These are phyloP conservation scores for Bicyclus anynana DNA, from an alignment of 1,140 invertebrate genomes.

Conservation along the genomic window DNA sequence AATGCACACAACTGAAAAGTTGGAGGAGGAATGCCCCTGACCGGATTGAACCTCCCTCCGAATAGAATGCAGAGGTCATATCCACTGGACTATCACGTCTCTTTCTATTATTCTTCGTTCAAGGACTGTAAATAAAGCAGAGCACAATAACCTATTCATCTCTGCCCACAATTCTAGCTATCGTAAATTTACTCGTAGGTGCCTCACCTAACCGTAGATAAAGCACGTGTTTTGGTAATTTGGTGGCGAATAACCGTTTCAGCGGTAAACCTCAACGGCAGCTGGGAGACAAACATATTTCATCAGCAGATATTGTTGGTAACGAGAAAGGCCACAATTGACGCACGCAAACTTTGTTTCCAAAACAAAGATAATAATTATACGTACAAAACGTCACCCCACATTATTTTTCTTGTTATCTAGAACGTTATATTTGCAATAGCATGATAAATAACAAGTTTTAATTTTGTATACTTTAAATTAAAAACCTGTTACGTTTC, in stretches of 20 bases:
- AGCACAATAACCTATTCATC: neutral
- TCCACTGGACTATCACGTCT: too few relatives aligned
- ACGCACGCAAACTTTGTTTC: constrained; percentile 9
- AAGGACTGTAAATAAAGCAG: too few relatives aligned
- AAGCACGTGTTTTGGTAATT: neutral
- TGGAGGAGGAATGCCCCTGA: too few relatives aligned
- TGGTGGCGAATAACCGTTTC: neutral
- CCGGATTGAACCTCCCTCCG: too few relatives aligned
- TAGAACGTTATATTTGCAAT: constrained; percentile 3
- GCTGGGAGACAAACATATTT: neutral
- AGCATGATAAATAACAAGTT: neutral
- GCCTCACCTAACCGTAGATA: neutral
- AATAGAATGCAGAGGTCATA: too few relatives aligned
- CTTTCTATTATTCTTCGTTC: too few relatives aligned
- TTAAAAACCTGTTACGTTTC: too few relatives aligned
- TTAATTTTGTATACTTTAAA: too few relatives aligned
- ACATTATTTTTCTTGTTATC: constrained; percentile 17
- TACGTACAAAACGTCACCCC: constrained; percentile 8
- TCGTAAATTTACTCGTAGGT: neutral
- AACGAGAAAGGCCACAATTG: constrained; percentile 18
- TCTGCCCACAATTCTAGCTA: neutral
- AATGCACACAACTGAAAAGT: too few relatives aligned
- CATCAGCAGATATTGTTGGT: neutral
- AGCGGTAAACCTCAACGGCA: neutral
- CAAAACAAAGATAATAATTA: constrained; percentile 7